These are phyloP conservation scores for Zapornia atra DNA, from an alignment of 2,113 vertebrate species.

Conservation along the genomic window DNA sequence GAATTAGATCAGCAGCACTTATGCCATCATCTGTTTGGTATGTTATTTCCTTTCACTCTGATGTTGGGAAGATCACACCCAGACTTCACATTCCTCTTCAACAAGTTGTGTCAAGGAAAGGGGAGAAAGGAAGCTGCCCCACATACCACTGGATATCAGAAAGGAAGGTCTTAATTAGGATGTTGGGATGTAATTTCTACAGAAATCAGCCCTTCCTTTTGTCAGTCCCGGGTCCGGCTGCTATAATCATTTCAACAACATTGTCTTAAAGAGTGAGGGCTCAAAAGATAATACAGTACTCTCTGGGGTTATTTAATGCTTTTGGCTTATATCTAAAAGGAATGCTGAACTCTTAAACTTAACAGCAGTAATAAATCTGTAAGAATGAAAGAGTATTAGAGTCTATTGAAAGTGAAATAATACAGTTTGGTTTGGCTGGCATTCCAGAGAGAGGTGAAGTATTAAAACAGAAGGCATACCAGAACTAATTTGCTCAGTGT, in stretches of 20 bases:
- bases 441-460: not conserved
- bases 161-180: slow-evolving; percentile 73
- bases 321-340: not conserved
- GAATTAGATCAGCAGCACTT: slow-evolving; percentile 55
- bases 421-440: not conserved
- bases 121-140: slow-evolving; percentile 64
- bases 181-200: slow-evolving; percentile 52
- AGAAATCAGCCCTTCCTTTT: slow-evolving; percentile 65
- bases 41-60: slow-evolving; percentile 78
- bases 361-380: not conserved
- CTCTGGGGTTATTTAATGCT: not conserved
- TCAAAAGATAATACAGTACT: not conserved
- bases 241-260: not conserved
- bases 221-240: not conserved
- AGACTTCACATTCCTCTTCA: slow-evolving; percentile 70
- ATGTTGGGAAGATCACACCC: slow-evolving; percentile 78
- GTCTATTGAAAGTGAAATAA: not conserved
- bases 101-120: slow-evolving; percentile 77
- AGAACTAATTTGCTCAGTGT: not conserved
- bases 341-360: not conserved
- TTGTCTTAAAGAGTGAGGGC: not conserved
- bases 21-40: slow-evolving; percentile 74
- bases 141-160: slow-evolving; percentile 64
- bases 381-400: not conserved
- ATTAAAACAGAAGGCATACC: not conserved